These are phyloP conservation scores for Troides helena DNA, from an alignment of 2,888 invertebrate species.

Conservation along the genomic window DNA sequence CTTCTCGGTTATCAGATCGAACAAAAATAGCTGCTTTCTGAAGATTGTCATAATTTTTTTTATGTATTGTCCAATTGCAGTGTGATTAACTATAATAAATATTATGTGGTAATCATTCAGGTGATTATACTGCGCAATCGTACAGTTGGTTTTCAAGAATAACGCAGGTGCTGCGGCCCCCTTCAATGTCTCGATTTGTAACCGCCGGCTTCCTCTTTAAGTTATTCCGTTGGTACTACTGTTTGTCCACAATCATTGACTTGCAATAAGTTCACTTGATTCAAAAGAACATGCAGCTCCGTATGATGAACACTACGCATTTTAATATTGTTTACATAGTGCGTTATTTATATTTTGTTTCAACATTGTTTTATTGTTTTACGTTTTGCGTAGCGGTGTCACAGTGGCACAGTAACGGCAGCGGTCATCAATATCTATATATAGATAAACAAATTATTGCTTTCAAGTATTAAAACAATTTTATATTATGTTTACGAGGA, in stretches of 20 bases:
- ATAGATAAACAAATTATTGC: background rate
- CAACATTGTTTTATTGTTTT: constrained; percentile 20
- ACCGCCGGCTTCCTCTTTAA: constrained; percentile 61
- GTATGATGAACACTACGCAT: constrained; percentile 1
- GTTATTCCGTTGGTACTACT: constrained; percentile 53
- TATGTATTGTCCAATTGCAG: too few relatives aligned
- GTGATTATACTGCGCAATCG: background rate
- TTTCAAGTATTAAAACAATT: background rate
- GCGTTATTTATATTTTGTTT: constrained; percentile 23
- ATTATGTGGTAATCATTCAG: background rate
- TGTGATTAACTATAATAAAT: too few relatives aligned
- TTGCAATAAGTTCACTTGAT: constrained; percentile 61
- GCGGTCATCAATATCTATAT: background rate
- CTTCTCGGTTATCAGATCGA: too few relatives aligned
- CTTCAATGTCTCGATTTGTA: constrained; percentile 40
- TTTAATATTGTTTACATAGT: constrained; percentile 39
- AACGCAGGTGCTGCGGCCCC: constrained; percentile 10
- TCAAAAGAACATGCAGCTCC: constrained; percentile 34
- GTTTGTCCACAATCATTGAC: constrained; percentile 65
- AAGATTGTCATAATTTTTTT: too few relatives aligned
- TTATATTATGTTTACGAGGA: background rate
- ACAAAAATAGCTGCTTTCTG: too few relatives aligned
- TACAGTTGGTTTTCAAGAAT: background rate
- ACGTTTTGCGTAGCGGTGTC: constrained; percentile 1
- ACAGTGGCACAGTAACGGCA: background rate